Percentiles rank a stretch among this genome's conserved stretches.
Conservation (phyloP, 2,888 invertebrate species). For the Drosophila nigritarsus region DNA sequence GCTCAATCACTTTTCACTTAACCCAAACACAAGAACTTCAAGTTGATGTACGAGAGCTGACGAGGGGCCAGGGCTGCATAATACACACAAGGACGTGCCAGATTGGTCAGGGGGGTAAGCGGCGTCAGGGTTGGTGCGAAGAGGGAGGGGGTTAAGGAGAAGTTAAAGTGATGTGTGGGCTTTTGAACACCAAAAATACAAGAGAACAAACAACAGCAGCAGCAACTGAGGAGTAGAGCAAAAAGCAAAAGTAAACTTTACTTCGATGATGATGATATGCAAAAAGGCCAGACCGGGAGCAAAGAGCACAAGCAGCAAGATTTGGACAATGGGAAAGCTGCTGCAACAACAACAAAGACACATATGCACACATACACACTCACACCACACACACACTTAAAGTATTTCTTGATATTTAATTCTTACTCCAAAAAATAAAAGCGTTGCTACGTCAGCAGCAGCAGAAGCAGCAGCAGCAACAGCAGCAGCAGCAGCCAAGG, state of each 20-base stretch:
- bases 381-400: slow-evolving; percentile 18
- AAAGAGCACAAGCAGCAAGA: slow-evolving; percentile 42
- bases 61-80: neutral
- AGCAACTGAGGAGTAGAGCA: slow-evolving; percentile 24
- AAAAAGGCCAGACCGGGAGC: slow-evolving; percentile 45
- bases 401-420: slow-evolving; percentile 70
- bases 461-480: slow-evolving; percentile 31
- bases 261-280: slow-evolving; percentile 75
- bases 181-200: slow-evolving; percentile 73
- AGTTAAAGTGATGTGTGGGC: slow-evolving; percentile 77
- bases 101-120: slow-evolving; percentile 24
- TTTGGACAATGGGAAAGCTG: slow-evolving; percentile 39
- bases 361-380: slow-evolving; percentile 42
- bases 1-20: slow-evolving; percentile 79
- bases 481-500: slow-evolving; percentile 56
- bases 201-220: slow-evolving; percentile 59
- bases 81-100: slow-evolving; percentile 38
- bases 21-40: slow-evolving; percentile 79
- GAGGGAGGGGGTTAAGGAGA: neutral
- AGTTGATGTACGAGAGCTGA: slow-evolving; percentile 52
- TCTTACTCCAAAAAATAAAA: slow-evolving; percentile 69
- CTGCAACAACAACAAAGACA: slow-evolving; percentile 33
- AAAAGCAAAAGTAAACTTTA: slow-evolving; percentile 76
- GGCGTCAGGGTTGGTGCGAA: no score
- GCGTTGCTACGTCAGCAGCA: slow-evolving; percentile 72